Base-by-base conservation (phyloP, 2,888 invertebrate genomes). In the Ennomos quercinarius region DNA sequence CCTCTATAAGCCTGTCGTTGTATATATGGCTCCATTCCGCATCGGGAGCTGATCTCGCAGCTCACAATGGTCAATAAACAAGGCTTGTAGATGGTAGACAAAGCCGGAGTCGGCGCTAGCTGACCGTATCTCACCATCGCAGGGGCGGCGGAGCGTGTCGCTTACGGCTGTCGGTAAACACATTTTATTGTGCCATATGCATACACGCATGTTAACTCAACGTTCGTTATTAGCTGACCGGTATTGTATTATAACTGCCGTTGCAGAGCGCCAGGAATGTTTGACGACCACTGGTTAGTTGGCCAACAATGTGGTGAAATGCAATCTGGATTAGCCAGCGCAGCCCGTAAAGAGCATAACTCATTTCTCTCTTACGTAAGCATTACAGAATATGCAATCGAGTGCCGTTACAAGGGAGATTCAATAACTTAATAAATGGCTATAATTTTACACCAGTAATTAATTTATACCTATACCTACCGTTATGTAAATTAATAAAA, bases 61-160 rank as follows among this genome's bases (percentile, higher is more conserved):
- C 76, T 76, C 73, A 89, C 87, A 89, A 90, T 89, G 80, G 86
- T 81, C 84, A 86, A 89, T 88, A 89, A 89, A 90, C 89, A 89
- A 77, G 83, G 85, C 80, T 77, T 73, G 82, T 80, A 85, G 84
- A 84, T 80, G 75, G 81, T 78, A 84, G 81, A 87, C 86, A 87
- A 87, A 86, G 87, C 84, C 77, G 69, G 79, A 78, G 75, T 76
- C 79, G 74, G 80, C 76, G 77, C 77, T 76, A 76, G 78, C 75
- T 78, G 68, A 65, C 73, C 76, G 78, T 83, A 87, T 86, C 87
- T 83, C 78, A 74, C 79, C 84, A 86, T 86, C 87, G 77, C 75
- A 71, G 72, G 75, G 69, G 83, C 85, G 81, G 83, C 87, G 78
- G 79, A 87, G 80, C 89, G 83, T 87, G 83, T 84, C 88, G 85